phyloP scores from a whole-genome alignment of 1,140 invertebrate genomes.

The Ceratosolen solmsi region DNA sequence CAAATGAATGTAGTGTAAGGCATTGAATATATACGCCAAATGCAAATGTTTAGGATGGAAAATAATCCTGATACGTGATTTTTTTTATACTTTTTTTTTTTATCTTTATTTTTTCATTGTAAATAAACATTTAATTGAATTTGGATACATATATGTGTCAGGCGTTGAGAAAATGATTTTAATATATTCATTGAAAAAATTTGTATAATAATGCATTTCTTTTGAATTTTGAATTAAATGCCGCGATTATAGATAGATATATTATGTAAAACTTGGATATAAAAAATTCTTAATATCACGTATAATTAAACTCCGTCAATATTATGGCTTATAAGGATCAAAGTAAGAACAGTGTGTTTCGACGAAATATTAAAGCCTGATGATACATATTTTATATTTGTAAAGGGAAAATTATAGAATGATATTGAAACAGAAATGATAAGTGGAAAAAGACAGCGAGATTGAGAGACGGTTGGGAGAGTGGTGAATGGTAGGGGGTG shows the following conservation, averaged over 20 bases:
- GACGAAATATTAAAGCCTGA: not conserved
- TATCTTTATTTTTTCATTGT: not conserved
- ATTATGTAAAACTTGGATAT: not conserved
- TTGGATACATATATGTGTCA: not conserved
- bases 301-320: slow-evolving; percentile 20
- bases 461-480: not conserved
- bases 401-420: not conserved
- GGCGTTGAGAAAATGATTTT: not conserved
- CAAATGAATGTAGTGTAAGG: not conserved
- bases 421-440: too few relatives aligned
- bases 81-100: too few relatives aligned
- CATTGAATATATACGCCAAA: not conserved
- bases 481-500: too few relatives aligned
- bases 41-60: not conserved
- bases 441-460: not conserved
- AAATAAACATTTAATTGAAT: not conserved
- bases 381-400: not conserved
- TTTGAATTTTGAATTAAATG: not conserved
- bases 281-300: not conserved
- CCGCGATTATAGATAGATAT: not conserved
- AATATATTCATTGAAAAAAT: not conserved
- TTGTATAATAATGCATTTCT: not conserved
- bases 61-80: not conserved
- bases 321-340: not conserved
- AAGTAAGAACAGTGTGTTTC: not conserved